Base-by-base conservation (phyloP, 2,888 invertebrate species). In the Carterocephalus palaemon region DNA sequence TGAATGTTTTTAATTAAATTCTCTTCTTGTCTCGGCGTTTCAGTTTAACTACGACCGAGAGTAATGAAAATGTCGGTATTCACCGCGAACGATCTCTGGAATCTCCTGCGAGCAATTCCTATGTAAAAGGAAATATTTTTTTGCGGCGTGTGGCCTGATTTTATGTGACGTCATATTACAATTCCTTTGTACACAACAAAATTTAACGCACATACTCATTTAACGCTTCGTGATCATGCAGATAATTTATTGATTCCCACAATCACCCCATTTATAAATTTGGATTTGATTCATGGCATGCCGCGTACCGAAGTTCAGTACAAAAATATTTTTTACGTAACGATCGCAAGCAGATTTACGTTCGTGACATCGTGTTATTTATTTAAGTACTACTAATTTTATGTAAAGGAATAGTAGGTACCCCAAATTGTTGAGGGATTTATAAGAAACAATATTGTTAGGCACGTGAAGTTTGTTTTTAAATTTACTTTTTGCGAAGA, bases 1-100 rank as follows among this genome's bases (percentile, higher is more conserved):
- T 23, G 19, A 26, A 29, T 56, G 51, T 63, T 74, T 72, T 77
- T 75, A 80, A 81, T 81, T 78, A 80, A 81, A 79, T 75, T 71
- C 67, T 65, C 55, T 47, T 60, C 58, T 66, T 73, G 67, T 66
- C 67, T 67, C 60, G 60, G 58, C 61, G 57, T 64, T 72, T 75
- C 70, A 71, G 68, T 72, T 77, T 70, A 66, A 64, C 68, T 72
- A 69, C 74, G 72, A 71, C 70, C 61, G 64, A 53, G 66, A 67
- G 67, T 77, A 78, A 80, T 79, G 69, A 75, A 78, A 78, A 76
- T 62, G 56, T 63, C 64, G 61, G 67, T 60, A 69, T 73, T 69
- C 63, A 64, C 60, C 57, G 59, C 57, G 60, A 64, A 51, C 60
- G n/a, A 56, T 57, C 56, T 58, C 48, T 49, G 64, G 67, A 66